Base-by-base conservation (phyloP, 2,113 vertebrate genomes). In the Rostratula benghalensis region DNA sequence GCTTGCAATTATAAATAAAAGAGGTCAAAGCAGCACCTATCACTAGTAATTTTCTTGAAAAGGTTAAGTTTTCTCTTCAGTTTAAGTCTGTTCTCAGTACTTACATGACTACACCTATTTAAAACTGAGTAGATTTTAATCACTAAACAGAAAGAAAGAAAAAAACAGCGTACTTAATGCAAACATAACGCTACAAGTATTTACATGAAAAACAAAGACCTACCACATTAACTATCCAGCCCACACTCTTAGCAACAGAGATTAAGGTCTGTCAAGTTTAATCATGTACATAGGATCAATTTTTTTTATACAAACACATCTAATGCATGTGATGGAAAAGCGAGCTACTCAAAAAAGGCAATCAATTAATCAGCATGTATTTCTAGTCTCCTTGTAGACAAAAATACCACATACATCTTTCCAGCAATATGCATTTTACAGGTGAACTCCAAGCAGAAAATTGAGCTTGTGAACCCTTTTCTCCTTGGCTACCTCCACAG, bases 121-220 rank as follows among this genome's bases (percentile, higher is more conserved):
- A 95, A 96, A 94, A 88, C 50, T 6, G 64, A 94, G 54, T 31
- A 81, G 94, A 71, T 97, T 85, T 78, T 91, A 81, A 94, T 85
- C 64, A 71, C n/a, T 68, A 67, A 76, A 63, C 35, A 69, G 61
- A 70, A 39, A 39, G 39, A 35, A 89, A 54, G 83, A 83, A 76
- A 92, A 56, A 7, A 2, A 0, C 7, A 20, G 48, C 50, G 73
- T 70, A 37, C 15, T 87, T 68, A 77, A 67, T 21, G 31, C 68
- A 77, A 86, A 85, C 56, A 90, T 59, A 80, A 70, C 41, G 67
- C 67, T 69, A 50, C 76, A 95, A 94, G 83, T 78, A 94, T 75
- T 92, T 84, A 87, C 83, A 83, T 8, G 79, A 95, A 96, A 95
- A 94, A 92, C 41, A 88, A 86, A 94, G 83, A 95, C 76, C 80